These are phyloP conservation scores for Mythimna vitellina DNA, from an alignment of 2,888 invertebrate genomes.

Conservation along the genomic window DNA sequence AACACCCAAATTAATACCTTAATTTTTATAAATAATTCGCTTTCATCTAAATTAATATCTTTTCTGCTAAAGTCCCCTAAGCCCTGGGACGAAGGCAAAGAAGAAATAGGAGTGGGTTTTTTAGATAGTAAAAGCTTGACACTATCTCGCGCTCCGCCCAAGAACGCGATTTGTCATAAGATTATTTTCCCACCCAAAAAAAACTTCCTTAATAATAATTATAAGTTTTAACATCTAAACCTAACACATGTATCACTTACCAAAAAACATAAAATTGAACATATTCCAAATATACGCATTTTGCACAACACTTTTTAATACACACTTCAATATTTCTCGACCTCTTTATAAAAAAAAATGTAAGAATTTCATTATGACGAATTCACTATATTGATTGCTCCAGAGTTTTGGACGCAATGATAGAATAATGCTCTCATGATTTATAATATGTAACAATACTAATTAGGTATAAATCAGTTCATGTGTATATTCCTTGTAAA, in stretches of 20 bases:
- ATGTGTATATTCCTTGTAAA: conserved; percentile 10
- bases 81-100: no score
- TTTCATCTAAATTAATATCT: no score
- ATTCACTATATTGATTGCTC: background rate
- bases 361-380: conserved; percentile 10
- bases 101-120: no score
- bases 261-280: conserved; percentile 18
- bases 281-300: conserved; percentile 23
- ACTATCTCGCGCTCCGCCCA: no score
- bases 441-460: background rate
- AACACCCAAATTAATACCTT: no score
- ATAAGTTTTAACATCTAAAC: background rate
- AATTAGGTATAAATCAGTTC: conserved; percentile 2
- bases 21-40: no score
- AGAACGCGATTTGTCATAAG: no score
- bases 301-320: conserved; percentile 4
- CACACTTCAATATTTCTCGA: background rate
- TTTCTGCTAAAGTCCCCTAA: no score
- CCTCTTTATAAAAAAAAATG: background rate
- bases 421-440: conserved; percentile 4
- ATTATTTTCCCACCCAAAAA: no score
- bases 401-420: conserved; percentile 26
- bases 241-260: conserved; percentile 14
- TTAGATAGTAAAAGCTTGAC: no score
- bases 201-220: no score